Evolutionary conservation across 2,888 invertebrate species (phyloP).

Genomic region (Perdita meconis): DNA sequence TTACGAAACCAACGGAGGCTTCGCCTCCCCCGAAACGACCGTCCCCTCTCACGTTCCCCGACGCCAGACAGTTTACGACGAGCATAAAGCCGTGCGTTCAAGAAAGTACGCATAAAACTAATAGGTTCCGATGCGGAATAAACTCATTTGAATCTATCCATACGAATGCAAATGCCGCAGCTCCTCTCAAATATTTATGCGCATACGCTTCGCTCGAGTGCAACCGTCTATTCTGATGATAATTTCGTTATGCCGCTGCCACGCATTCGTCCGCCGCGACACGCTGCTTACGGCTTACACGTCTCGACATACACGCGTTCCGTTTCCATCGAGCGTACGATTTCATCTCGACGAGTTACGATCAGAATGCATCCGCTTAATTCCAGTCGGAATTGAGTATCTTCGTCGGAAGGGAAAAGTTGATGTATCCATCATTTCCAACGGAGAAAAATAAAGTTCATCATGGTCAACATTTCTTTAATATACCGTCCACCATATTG

Average conservation of each 20-base stretch:
- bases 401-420: too few species aligned
- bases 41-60: neutral
- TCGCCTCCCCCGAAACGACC: neutral
- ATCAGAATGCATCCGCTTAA: too few species aligned
- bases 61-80: conserved; percentile 10
- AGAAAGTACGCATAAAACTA: conserved; percentile 16
- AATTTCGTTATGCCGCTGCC: conserved; percentile 15
- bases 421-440: too few species aligned
- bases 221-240: conserved; percentile 24
- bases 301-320: neutral
- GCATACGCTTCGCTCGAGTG: conserved; percentile 1
- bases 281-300: neutral
- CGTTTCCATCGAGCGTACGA: too few species aligned
- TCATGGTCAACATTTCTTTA: too few species aligned
- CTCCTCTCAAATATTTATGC: conserved; percentile 19
- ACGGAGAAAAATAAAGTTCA: too few species aligned
- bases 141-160: conserved; percentile 28
- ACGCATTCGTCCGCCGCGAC: conserved; percentile 1
- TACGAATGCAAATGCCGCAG: conserved; percentile 26
- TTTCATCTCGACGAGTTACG: too few species aligned
- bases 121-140: conserved; percentile 10
- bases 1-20: neutral
- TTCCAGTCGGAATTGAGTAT: too few species aligned
- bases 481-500: too few species aligned
- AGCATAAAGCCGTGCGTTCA: neutral